Evolutionary conservation across 2,113 vertebrate species (phyloP), one percentile per base, ranked within the genome.

Genomic region (Cichladusa arquata): DNA sequence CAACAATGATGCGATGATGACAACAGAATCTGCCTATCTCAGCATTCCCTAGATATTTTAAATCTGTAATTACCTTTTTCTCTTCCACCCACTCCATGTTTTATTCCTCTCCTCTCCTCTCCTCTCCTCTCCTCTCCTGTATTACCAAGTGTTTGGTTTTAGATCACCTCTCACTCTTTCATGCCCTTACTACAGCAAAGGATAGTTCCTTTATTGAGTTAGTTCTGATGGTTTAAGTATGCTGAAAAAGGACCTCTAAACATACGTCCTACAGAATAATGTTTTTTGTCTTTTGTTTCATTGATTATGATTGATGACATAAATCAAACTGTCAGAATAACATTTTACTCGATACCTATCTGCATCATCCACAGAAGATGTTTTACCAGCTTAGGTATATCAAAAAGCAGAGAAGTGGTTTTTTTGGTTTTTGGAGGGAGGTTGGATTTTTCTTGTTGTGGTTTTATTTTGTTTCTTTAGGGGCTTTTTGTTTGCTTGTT

Each of bases 391-490:
- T 70, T 44, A 60, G 12, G 4, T 28, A 58, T 7, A 50, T 17
- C 1, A 47, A 81, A 78, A 81, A 67, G 4, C 2, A 54, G 14
- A 67, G 13, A 66, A 85, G 1, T 0, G 14, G 67, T 88, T 53
- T 11, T 13, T 62, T 26, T 17, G 0, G 3, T 29, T 44, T 47
- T 18, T 25, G 11, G 8, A 42, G 18, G 24, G 19, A 24, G 15
- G 1, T 8, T 51, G 15, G 25, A 23, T 51, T 62, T 48, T 44
- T 8, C 6, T 45, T 45, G 45, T 29, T 45, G 20, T 29, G 44
- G 10, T 18, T 51, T 60, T 28, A 9, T 26, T 64, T 20, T 47
- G 19, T 44, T 53, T 34, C 20, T 34, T 31, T 36, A 20, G 19
- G 12, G 23, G 7, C 0, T 10, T 58, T 28, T 53, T 44, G 11